phyloP scores from a whole-genome alignment of 2,113 vertebrate genomes.

The Petroica traversi region DNA sequence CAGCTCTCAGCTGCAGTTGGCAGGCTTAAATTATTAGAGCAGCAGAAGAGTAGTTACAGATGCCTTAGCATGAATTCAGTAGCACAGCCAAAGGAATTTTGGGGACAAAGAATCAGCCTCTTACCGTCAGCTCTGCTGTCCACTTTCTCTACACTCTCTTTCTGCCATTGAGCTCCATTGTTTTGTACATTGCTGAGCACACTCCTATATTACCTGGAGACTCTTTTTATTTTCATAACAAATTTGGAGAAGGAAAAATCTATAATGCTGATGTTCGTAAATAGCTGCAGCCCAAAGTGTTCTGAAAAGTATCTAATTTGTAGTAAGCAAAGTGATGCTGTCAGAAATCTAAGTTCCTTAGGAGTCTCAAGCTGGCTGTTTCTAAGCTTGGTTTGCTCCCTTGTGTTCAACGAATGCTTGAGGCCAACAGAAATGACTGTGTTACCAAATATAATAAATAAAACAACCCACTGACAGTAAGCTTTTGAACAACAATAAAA shows the following conservation, averaged over 20 bases:
- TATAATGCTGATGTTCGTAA: not conserved
- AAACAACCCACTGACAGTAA: not conserved
- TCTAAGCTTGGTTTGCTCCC: not conserved
- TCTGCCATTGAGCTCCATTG: not conserved
- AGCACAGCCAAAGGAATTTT: not conserved
- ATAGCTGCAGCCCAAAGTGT: not conserved
- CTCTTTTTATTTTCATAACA: not conserved
- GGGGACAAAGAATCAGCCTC: not conserved
- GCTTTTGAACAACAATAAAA: constrained; percentile 1
- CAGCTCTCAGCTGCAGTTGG: not conserved
- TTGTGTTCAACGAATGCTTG: not conserved
- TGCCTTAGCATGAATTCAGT: not conserved
- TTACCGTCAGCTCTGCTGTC: not conserved
- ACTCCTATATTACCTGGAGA: not conserved
- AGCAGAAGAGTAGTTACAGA: not conserved
- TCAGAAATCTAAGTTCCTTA: not conserved
- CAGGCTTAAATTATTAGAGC: not conserved
- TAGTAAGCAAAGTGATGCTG: not conserved
- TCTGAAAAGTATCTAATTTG: not conserved
- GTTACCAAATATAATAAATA: not conserved
- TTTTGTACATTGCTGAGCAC: not conserved
- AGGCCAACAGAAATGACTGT: not conserved
- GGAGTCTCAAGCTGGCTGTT: not conserved
- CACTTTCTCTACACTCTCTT: not conserved
- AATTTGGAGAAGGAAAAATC: not conserved